A percentile compares a stretch with the other conserved stretches of the same genome.
These are phyloP conservation scores for Hipposideros armiger DNA, from an alignment of 2,113 vertebrate species.

Conservation along the genomic window DNA sequence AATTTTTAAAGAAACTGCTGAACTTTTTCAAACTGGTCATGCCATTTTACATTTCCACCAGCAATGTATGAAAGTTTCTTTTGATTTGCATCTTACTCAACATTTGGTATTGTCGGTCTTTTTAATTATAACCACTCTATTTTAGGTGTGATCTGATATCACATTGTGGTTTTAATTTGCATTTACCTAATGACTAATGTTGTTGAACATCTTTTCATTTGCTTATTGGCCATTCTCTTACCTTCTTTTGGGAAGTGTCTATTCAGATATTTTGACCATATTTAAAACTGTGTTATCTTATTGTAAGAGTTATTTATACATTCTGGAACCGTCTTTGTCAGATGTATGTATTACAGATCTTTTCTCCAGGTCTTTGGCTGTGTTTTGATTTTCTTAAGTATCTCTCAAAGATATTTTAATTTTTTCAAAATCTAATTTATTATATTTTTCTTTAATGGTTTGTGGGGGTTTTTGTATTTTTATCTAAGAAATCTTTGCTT, in stretches of 20 bases:
- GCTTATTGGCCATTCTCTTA: constrained; percentile 22
- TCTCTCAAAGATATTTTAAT: constrained; percentile 51
- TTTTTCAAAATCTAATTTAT: not conserved
- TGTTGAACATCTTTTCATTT: constrained; percentile 48
- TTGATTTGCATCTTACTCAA: not conserved
- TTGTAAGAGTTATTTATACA: not conserved
- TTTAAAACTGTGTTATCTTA: not conserved
- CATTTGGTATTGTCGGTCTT: constrained; percentile 2
- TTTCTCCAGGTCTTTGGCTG: not conserved
- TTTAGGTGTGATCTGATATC: not conserved
- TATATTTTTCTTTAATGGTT: constrained; percentile 18
- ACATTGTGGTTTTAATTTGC: constrained; percentile 52
- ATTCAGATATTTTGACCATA: constrained; percentile 11
- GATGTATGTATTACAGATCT: not conserved
- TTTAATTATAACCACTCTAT: constrained; percentile 2
- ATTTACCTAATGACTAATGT: constrained; percentile 56
- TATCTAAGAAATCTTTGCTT: not conserved
- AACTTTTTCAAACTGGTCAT: constrained; percentile 16
- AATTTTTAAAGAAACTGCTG: constrained; percentile 45
- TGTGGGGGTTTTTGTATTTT: not conserved
- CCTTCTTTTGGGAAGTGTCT: constrained; percentile 25
- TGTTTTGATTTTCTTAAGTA: constrained; percentile 41
- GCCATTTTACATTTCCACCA: not conserved
- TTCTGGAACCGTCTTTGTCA: not conserved
- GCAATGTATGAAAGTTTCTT: not conserved